Base-by-base conservation (phyloP, 2,888 invertebrate species). In the Dasypogon diadema region DNA sequence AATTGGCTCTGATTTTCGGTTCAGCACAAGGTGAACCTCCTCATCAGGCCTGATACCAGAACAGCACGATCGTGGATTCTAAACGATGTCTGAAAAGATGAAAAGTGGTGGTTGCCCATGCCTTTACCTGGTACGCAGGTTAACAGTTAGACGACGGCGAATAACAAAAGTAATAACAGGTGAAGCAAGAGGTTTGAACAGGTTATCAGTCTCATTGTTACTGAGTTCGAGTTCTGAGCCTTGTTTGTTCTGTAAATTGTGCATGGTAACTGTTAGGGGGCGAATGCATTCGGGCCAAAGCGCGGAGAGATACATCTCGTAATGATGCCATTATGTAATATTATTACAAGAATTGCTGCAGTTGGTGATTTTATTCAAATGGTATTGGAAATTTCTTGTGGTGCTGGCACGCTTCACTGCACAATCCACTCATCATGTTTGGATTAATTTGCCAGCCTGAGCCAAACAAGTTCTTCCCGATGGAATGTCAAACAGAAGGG, bases 261-360 rank as follows among this genome's bases (percentile, higher is more conserved):
- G 70, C 70, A 70, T 54, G 70, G 70, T 70, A 70, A 70, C 70
- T 70, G 70, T 70, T 70, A 70, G 70, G 14, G 70, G 70, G 70
- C 70, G 30, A 70, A 30, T 70, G 34, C 70, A 54, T 70, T 70
- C 70, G 51, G 70, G 54, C 18, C 26, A 6, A 42, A 34, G 12
- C 26, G 26, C 30, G 51, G 54, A 51, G 21, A 70, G 70, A 54
- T 70, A 34, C 70, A 54, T 54, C 54, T 30, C 34, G 54, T 70
- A 70, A 70, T 70, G 70, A 70, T 70, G 70, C 70, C 70, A 70
- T 70, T 70, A 70, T 70, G 70, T 70, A 70, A 70, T 70, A 70
- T 70, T 70, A 70, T 70, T 70, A 54, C 54, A 54, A 56, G 70
- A 54, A 70, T 54, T 70, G 54, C 70, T 18, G 54, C 26, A 70